Percentiles rank a stretch among this genome's conserved stretches.
phyloP scores from a whole-genome alignment of 2,797 vertebrate genomes.

The Neosilurus mollespiculum region DNA sequence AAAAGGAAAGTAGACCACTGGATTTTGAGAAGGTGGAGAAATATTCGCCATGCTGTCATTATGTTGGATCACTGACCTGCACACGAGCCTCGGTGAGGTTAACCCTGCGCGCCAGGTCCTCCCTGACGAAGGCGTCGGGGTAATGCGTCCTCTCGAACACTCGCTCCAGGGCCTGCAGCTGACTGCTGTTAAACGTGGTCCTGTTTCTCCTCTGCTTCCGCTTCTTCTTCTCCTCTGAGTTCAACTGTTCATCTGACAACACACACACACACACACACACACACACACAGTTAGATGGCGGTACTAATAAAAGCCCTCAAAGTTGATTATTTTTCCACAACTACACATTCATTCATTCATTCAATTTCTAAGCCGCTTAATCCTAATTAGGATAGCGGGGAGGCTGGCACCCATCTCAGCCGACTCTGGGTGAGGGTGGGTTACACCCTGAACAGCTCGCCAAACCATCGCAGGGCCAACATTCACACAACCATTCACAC shows the following conservation, averaged over 20 bases:
- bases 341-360: too few relatives aligned
- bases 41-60: too few relatives aligned
- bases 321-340: too few relatives aligned
- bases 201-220: conserved; percentile 95
- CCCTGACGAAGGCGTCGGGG: conserved; percentile 95
- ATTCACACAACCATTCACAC: too few relatives aligned
- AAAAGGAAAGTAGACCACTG: not conserved
- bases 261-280: conserved; percentile 17
- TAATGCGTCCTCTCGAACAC: conserved; percentile 98
- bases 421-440: too few relatives aligned
- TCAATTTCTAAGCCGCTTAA: too few relatives aligned
- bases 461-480: too few relatives aligned
- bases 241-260: conserved; percentile 87
- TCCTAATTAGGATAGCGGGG: too few relatives aligned
- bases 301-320: not conserved
- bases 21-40: not conserved
- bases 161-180: conserved; percentile 95
- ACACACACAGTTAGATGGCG: not conserved
- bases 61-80: conserved; percentile 76
- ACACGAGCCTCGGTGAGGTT: conserved; percentile 97
- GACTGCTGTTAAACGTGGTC: conserved; percentile 98
- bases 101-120: conserved; percentile 94
- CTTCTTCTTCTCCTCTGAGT: conserved; percentile 97
- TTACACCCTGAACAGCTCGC: too few relatives aligned
- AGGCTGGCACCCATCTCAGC: too few relatives aligned